A percentile compares a stretch with the other conserved stretches of the same genome.
phyloP scores from a whole-genome alignment of 2,888 invertebrate species.

The Tiliacea citrago region DNA sequence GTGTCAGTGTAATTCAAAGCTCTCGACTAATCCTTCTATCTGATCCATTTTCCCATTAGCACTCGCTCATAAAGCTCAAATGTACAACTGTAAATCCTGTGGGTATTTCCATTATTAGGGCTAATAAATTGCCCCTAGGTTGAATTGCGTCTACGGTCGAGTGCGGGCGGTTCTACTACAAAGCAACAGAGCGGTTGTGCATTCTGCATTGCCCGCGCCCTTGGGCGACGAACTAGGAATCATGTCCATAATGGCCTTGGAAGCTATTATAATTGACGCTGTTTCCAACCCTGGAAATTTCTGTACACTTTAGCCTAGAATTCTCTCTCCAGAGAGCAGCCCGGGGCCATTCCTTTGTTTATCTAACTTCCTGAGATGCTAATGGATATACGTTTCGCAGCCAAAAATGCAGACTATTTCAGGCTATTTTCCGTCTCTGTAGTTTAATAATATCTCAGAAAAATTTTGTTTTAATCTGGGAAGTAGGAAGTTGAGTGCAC shows the following conservation, averaged over 20 bases:
- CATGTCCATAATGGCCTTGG: slow-evolving; percentile 56
- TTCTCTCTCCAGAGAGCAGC: slow-evolving; percentile 44
- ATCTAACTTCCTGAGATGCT: slow-evolving; percentile 41
- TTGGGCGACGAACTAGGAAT: slow-evolving; percentile 59
- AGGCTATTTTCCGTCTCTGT: background rate
- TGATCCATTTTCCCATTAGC: slow-evolving; percentile 47
- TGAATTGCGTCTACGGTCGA: slow-evolving; percentile 59
- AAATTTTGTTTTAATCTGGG: slow-evolving; percentile 39
- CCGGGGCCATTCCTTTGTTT: slow-evolving; percentile 53
- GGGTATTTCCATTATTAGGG: slow-evolving; percentile 53
- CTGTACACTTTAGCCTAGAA: slow-evolving; percentile 37
- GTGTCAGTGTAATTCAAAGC: slow-evolving; percentile 28
- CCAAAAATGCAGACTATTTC: slow-evolving; percentile 45
- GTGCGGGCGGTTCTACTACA: slow-evolving; percentile 51
- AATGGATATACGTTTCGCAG: slow-evolving; percentile 41
- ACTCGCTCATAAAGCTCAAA: slow-evolving; percentile 43
- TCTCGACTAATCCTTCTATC: slow-evolving; percentile 33
- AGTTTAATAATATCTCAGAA: slow-evolving; percentile 10
- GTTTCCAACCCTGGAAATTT: slow-evolving; percentile 45
- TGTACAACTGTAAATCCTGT: slow-evolving; percentile 46
- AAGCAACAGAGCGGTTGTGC: slow-evolving; percentile 56
- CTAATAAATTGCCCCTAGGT: slow-evolving; percentile 57
- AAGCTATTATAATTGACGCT: slow-evolving; percentile 54
- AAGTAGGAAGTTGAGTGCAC: slow-evolving; percentile 30
- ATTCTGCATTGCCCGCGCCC: slow-evolving; percentile 59